A percentile compares a stretch with the other conserved stretches of the same genome.
phyloP scores from a whole-genome alignment of 2,113 vertebrate genomes.

The Lasiurus cinereus region DNA sequence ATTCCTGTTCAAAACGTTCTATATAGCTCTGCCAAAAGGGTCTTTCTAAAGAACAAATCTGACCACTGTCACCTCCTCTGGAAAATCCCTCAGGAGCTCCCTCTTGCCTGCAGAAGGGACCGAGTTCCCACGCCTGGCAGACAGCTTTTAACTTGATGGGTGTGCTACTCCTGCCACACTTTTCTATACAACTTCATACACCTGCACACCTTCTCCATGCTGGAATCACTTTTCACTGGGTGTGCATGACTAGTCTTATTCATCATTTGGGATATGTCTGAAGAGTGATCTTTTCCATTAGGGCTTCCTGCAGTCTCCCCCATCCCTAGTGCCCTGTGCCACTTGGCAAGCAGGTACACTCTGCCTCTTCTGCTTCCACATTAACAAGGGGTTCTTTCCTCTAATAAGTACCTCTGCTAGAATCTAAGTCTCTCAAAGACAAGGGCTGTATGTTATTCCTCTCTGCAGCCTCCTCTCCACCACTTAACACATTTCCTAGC shows the following conservation, averaged over 20 bases:
- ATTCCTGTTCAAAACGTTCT: not conserved
- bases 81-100: not conserved
- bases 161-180: accelerated
- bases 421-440: not conserved
- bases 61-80: not conserved
- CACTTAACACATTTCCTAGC: not conserved
- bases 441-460: not conserved
- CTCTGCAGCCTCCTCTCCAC: not conserved
- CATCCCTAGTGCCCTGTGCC: no score
- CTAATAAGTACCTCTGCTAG: accelerated
- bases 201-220: not conserved
- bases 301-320: not conserved
- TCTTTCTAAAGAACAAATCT: not conserved
- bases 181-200: not conserved
- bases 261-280: not conserved
- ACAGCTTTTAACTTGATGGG: not conserved
- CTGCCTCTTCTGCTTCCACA: not conserved
- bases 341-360: not conserved
- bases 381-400: not conserved
- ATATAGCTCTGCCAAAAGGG: not conserved
- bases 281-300: not conserved
- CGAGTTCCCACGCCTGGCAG: not conserved
- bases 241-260: no score
- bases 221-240: not conserved
- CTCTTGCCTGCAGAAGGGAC: not conserved